phyloP scores from a whole-genome alignment of 2,888 invertebrate genomes.

The Torymus texanus region DNA sequence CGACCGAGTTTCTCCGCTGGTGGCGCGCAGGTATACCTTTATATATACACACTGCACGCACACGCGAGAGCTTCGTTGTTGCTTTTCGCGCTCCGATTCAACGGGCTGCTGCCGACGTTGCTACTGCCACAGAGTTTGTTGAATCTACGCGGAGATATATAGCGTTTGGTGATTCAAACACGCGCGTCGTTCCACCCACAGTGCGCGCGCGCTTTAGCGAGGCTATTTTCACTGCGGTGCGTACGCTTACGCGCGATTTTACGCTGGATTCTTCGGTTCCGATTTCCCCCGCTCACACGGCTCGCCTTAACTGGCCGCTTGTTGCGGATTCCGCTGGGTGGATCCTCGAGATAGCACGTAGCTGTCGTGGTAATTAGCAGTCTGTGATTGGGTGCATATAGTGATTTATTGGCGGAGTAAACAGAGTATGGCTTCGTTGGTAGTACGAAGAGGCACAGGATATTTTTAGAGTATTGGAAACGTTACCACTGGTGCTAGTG shows the following conservation, averaged over 20 bases:
- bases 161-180: slow-evolving; percentile 10
- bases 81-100: slow-evolving; percentile 33
- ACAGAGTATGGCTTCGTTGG: no score
- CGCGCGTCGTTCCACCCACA: background rate
- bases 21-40: slow-evolving; percentile 14
- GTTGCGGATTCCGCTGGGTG: background rate
- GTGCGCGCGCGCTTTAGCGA: background rate
- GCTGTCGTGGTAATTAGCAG: slow-evolving; percentile 5
- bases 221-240: slow-evolving; percentile 36
- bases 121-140: slow-evolving; percentile 4
- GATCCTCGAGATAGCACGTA: background rate
- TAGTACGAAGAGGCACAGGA: no score
- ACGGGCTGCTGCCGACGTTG: background rate
- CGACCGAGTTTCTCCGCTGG: slow-evolving; percentile 31
- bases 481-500: no score
- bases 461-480: no score
- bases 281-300: background rate
- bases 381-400: background rate
- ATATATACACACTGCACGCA: background rate
- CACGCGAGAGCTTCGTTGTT: background rate
- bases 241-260: slow-evolving; percentile 15
- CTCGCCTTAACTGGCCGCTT: background rate
- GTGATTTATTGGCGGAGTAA: no score
- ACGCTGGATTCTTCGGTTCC: slow-evolving; percentile 18
- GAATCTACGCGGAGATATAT: background rate